phyloP scores from a whole-genome alignment of 2,888 invertebrate species.

The Diaphora mendica region DNA sequence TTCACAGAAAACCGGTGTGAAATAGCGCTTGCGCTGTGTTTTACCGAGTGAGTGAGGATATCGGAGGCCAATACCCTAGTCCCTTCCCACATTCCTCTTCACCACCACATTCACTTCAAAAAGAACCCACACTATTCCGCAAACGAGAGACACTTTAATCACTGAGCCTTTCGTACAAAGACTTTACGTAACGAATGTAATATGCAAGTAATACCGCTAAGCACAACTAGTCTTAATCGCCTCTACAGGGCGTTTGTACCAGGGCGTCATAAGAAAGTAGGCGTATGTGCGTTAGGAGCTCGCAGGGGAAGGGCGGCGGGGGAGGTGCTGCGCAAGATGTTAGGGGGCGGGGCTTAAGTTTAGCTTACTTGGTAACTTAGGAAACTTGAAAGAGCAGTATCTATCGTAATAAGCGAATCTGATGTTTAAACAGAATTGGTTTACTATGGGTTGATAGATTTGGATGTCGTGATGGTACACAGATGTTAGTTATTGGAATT shows the following conservation, averaged over 20 bases:
- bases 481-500: background rate
- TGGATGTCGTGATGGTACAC: background rate
- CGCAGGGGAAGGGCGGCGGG: constrained; percentile 45
- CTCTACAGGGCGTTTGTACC: constrained; percentile 37
- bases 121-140: no score
- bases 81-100: no score
- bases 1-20: no score
- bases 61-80: no score
- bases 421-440: background rate
- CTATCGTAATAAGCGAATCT: background rate
- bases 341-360: constrained; percentile 71
- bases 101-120: no score
- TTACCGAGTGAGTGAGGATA: no score
- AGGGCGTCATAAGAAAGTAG: constrained; percentile 57
- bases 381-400: constrained; percentile 17
- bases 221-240: constrained; percentile 17
- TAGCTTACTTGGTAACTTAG: constrained; percentile 45
- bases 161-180: background rate
- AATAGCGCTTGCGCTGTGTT: no score
- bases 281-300: constrained; percentile 62
- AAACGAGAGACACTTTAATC: background rate
- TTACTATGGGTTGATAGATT: background rate
- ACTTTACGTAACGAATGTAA: background rate
- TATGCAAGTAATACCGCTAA: background rate
- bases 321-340: constrained; percentile 66